Evolutionary conservation across 2,888 invertebrate genomes (phyloP), one percentile per base, ranked within the genome.

Genomic region (Rhogogaster chlorosoma): DNA sequence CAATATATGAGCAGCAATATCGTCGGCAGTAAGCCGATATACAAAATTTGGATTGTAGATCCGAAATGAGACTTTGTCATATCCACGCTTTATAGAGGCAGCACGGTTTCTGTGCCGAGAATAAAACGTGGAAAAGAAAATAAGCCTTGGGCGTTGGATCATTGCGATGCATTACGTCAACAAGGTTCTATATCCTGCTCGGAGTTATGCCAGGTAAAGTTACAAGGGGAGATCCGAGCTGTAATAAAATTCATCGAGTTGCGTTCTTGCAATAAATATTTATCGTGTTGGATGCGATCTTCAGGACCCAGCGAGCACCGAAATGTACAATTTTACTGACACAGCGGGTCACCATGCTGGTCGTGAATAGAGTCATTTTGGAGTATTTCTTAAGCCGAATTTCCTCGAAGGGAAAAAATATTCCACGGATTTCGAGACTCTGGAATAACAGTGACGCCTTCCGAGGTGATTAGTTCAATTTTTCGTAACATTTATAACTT

Each of bases 91-190:
- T 9, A 70, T 70, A 70, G 36, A 70, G 15, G 70, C n/a, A 38
- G 71, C 12, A 71, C 22, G 22, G 36, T 22, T 38, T 26, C 38
- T 71, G 38, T 42, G 71, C 22, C 36, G 2, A 38, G 71, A 42
- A 71, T 71, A 29, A 71, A 73, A 42, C 42, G 22, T 6, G 26
- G 38, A 22, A 18, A 73, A 61, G 38, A 29, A 83, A 83, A 45
- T 45, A 67, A 45, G 45, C 45, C 45, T 45, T 26, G 45, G 22
- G n/a, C 29, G n/a, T 64, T 42, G 15, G n/a, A n/a, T 83, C 83
- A 83, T 83, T 67, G 70, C 67, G 49, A 83, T 83, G 83, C 83
- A 83, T 67, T 83, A 36, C 67, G 67, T 64, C 83, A 83, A 64
- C 83, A 70, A 45, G 45, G 22, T 26, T 57, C 49, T 45, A 57